Base-by-base conservation (phyloP, 2,888 invertebrate genomes). In the Rhamnusium bicolor region DNA sequence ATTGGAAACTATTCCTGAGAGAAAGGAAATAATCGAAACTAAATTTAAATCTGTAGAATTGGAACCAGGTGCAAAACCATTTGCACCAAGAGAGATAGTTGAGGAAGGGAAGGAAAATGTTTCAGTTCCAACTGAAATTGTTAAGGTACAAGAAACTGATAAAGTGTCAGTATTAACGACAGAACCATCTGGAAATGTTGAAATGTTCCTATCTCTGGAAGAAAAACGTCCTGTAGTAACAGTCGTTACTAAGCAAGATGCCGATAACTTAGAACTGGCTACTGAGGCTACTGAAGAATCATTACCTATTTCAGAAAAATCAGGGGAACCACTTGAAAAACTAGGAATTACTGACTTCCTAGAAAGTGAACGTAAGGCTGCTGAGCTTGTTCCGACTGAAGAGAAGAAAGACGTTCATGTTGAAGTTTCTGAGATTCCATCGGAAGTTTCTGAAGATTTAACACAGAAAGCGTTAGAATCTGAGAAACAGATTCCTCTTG, bases 121-220 rank as follows among this genome's bases (percentile, higher is more conserved):
- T 4, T 2, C 6, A 6, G 24, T 49, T 21, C 27, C 69, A 47
- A 21, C 29, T 56, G 32, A 51, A 68, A 27, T 14, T 32, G 12
- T 61, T 56, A 67, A 49, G 65, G 58, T 76, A 19, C 63, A 73
- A 66, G 72, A 72, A 71, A 69, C 75, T 29, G 74, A 79, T 32
- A n/a, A 75, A 53, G 77, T 74, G 16, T 72, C 73, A 7, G 75
- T 78, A 53, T 29, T 76, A 61, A 71, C 72, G 21, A 76, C 65
- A 62, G 77, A 86, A 1, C 87, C 89, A 14, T 84, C 88, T 40
- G 83, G 84, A 73, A 82, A 81, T 67, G 83, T 88, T 51, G 86
- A 87, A 77, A 85, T 88, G 79, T 78, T 83, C 61, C 75, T 88
- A 49, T 76, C 82, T 3, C 56, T 81, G 8, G 69, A 75, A 68